Conservation (phyloP, 2,797 vertebrate species). For the Avahi laniger region DNA sequence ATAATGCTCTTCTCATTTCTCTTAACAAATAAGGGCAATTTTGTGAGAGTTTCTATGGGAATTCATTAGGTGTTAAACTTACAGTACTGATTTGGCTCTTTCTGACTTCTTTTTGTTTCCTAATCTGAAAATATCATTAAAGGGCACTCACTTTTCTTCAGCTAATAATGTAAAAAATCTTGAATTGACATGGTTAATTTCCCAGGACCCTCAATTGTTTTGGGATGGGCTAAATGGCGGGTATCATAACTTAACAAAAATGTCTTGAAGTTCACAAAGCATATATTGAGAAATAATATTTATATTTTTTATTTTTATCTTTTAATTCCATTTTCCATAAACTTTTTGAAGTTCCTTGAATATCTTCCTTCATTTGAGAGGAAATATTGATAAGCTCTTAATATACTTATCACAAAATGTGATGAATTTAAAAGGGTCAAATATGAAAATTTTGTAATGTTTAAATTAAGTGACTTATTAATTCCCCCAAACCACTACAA, state of each 20-base stretch:
- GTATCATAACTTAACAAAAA: neutral
- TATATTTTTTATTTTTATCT: neutral
- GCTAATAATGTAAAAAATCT: neutral
- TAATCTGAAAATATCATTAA: neutral
- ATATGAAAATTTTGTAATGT: neutral
- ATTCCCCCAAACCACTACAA: neutral
- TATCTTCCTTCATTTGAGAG: neutral
- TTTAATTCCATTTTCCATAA: neutral
- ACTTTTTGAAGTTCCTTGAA: neutral
- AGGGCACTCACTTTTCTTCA: neutral
- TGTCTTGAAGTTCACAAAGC: neutral
- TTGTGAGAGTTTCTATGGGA: neutral
- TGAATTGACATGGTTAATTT: neutral
- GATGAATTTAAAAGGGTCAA: neutral
- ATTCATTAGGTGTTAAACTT: neutral
- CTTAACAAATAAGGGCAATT: neutral
- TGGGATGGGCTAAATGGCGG: neutral
- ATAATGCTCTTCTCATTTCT: neutral
- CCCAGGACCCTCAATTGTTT: neutral
- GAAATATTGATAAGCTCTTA: neutral
- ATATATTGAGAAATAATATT: neutral
- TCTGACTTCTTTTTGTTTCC: neutral
- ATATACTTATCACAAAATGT: neutral
- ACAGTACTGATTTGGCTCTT: neutral
- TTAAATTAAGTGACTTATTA: constrained; percentile 10